phyloP scores from a whole-genome alignment of 2,797 vertebrate species.

The Gambelia wislizenii region DNA sequence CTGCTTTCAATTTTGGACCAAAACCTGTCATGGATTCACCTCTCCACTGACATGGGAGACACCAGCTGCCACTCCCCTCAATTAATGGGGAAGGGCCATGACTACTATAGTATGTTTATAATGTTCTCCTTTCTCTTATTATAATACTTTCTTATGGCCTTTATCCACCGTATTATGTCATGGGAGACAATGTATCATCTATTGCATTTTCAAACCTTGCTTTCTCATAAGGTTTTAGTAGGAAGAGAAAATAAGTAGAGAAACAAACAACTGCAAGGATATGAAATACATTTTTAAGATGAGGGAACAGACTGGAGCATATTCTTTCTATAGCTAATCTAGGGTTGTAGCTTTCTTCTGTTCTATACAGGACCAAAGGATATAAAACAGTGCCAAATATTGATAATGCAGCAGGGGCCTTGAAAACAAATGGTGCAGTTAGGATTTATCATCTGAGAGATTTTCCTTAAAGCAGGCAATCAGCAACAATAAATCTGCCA shows the following conservation, averaged over 20 bases:
- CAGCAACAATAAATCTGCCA: conserved; percentile 37
- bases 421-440: conserved; percentile 40
- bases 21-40: too few relatives aligned
- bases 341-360: background rate
- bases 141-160: background rate
- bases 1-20: too few relatives aligned
- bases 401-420: conserved; percentile 39
- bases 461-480: conserved; percentile 34
- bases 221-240: background rate
- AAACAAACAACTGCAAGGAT: background rate
- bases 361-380: background rate
- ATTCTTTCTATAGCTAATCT: conserved; percentile 25
- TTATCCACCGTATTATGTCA: background rate
- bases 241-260: background rate
- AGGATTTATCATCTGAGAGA: conserved; percentile 33
- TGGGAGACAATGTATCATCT: background rate
- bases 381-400: conserved; percentile 37
- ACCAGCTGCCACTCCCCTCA: background rate
- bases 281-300: conserved; percentile 14
- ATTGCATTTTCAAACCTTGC: background rate
- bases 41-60: background rate
- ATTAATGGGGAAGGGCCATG: background rate
- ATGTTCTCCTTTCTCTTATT: background rate
- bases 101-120: background rate
- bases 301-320: background rate